Base-by-base conservation (phyloP, 2,113 vertebrate species). In the Loxodonta africana region DNA sequence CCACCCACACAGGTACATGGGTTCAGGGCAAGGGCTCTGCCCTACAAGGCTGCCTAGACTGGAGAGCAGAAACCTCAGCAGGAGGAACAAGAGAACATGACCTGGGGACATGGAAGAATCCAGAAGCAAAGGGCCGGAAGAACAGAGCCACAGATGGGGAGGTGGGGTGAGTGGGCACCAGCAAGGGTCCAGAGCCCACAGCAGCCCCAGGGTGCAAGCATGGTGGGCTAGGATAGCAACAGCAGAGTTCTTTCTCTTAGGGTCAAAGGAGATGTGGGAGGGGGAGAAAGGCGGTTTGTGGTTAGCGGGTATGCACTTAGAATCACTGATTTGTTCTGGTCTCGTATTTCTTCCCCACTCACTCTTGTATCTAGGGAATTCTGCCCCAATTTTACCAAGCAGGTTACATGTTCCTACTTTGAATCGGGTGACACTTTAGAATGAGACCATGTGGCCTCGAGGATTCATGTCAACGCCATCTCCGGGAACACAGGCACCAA, bases 181-280 rank as follows among this genome's bases (percentile, higher is more conserved):
- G 53, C 0, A 37, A 26, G n/a, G 30, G 30, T 10, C 2, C 0
- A 18, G 26, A 83, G 2, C 1, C 44, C 44, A 10, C 1, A 57
- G 67, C 10, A 1, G 20, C 67, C 62, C 12, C 44, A 5, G 51
- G 18, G 6, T 0, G 0, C 15, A 7, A 3, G 8, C 8, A 46
- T 14, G 2, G 11, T 8, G 46, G 41, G 18, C 6, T n/a, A 20
- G 11, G 4, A 0, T 0, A 33, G 21, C 0, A 11, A 17, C 2
- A 1, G 46, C 3, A 3, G 26, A 26, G 3, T 25, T 25, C 67
- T 46, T n/a, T 20, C 14, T 60, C 60, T 0, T 2, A 20, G 25
- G 46, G 37, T 17, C 1, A 0, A 85, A 25, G 48, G 51, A 1
- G 1, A 46, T 3, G 5, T 1, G 3, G 11, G 14, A n/a, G 62